These are phyloP conservation scores for Asarcornis scutulata DNA, from an alignment of 2,113 vertebrate species.

Conservation along the genomic window DNA sequence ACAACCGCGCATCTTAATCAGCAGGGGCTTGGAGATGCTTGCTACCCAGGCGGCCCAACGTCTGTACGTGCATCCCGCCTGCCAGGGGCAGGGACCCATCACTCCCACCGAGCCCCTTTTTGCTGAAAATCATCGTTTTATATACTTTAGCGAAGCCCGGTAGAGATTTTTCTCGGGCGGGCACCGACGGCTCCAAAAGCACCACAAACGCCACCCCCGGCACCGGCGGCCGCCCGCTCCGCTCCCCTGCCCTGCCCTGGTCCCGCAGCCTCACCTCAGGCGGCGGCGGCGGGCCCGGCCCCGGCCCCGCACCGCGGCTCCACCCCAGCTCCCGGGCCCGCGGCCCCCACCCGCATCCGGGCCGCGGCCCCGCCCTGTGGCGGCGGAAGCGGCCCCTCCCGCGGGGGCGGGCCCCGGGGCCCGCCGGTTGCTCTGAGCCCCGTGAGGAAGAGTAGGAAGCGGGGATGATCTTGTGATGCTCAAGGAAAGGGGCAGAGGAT, in stretches of 20 bases:
- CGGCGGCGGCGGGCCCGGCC: no score
- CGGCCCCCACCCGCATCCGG: no score
- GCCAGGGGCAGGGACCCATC: rapidly evolving
- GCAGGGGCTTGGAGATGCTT: rapidly evolving
- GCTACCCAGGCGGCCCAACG: rapidly evolving
- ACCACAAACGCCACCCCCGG: rapidly evolving
- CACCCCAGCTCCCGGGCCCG: neutral
- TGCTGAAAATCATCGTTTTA: rapidly evolving
- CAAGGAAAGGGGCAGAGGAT: neutral
- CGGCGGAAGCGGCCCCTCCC: no score
- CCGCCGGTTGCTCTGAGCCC: neutral
- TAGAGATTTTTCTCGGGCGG: neutral
- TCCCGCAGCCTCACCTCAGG: neutral
- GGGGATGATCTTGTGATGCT: no score
- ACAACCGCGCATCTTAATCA: rapidly evolving
- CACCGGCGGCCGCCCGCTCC: no score
- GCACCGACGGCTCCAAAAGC: neutral
- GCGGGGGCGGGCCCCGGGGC: neutral
- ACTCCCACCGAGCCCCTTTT: no score
- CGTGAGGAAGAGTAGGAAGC: neutral
- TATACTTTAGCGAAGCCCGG: rapidly evolving
- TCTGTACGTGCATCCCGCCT: rapidly evolving
- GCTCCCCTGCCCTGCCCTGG: neutral
- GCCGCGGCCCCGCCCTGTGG: no score
- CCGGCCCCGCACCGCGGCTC: neutral